Evolutionary conservation across 2,113 vertebrate genomes (phyloP), one percentile per base, ranked within the genome.

Genomic region (Geococcyx californianus): DNA sequence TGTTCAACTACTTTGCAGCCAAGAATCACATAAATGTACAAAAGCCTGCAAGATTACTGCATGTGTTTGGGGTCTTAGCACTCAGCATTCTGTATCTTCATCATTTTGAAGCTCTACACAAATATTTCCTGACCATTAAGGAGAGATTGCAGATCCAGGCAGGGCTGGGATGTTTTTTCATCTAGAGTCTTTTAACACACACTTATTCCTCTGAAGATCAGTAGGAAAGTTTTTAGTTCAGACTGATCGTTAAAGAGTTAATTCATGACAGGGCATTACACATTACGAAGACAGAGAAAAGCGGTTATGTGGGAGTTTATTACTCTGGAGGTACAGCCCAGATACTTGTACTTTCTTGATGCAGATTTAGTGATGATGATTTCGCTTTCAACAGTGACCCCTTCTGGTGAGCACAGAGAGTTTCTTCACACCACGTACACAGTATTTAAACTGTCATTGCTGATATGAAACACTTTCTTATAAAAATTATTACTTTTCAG

Each of bases 321-420:
- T 58, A 26, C n/a, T 52, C 10, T 7, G 29, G 4, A 59, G 28
- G 29, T 34, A 55, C 20, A 16, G 34, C 34, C 86, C 29, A 28
- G 62, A 29, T 28, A 70, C 14, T 19, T 47, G 16, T 5, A 24
- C 15, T 36, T 73, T 2, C 6, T 24, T 16, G 31, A 84, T 31
- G 73, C 38, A 47, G 34, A 8, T 81, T 63, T 28, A 23, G 28
- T 6, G 44, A 84, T n/a, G 31, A 38, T 2, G 2, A 96, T 96
- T 93, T 81, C 2, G 29, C 74, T 97, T 97, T 95, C 94, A 95
- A 89, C 94, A 97, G 81, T 93, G 96, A 94, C 96, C 77, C 74
- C 96, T 93, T 82, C 62, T 94, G 94, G 93, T 62, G 13, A 1
- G 1, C 1, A 0, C 2, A 0, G 8, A 29, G 8, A 87, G 33